phyloP scores from a whole-genome alignment of 1,140 invertebrate species.

The Psilanteris sp. region DNA sequence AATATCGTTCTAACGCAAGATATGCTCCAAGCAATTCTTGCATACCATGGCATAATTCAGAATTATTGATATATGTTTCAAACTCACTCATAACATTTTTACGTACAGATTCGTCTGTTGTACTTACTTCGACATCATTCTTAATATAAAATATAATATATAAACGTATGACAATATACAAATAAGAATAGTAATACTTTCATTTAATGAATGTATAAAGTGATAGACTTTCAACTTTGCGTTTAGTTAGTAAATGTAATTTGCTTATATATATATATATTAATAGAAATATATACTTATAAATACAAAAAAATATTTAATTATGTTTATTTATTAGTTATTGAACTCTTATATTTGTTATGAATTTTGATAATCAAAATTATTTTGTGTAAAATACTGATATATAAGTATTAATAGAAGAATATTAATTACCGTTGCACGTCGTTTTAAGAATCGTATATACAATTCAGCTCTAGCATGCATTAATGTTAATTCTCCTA shows the following conservation, averaged over 20 bases:
- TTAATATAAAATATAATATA: conserved; percentile 71
- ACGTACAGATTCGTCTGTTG: conserved; percentile 81
- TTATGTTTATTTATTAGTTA: too few species aligned
- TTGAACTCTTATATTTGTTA: too few species aligned
- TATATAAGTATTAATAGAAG: too few species aligned
- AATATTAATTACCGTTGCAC: conserved; percentile 85
- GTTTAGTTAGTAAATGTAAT: too few species aligned
- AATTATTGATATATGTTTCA: conserved; percentile 86
- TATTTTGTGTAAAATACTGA: too few species aligned
- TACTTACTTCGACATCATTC: conserved; percentile 86
- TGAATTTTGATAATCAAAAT: too few species aligned
- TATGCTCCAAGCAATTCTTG: conserved; percentile 95
- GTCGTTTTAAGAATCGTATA: conserved; percentile 90
- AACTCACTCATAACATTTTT: conserved; percentile 82
- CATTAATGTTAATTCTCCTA: conserved; percentile 95
- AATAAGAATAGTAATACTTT: not conserved
- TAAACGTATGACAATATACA: too few species aligned
- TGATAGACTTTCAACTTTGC: too few species aligned
- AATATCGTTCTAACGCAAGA: conserved; percentile 96
- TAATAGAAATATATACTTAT: too few species aligned
- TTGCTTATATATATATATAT: too few species aligned
- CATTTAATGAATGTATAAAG: too few species aligned
- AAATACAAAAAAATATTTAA: too few species aligned
- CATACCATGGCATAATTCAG: conserved; percentile 89
- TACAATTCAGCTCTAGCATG: conserved; percentile 95